These are phyloP conservation scores for Morpho achilles DNA, from an alignment of 2,888 invertebrate species.

Conservation along the genomic window DNA sequence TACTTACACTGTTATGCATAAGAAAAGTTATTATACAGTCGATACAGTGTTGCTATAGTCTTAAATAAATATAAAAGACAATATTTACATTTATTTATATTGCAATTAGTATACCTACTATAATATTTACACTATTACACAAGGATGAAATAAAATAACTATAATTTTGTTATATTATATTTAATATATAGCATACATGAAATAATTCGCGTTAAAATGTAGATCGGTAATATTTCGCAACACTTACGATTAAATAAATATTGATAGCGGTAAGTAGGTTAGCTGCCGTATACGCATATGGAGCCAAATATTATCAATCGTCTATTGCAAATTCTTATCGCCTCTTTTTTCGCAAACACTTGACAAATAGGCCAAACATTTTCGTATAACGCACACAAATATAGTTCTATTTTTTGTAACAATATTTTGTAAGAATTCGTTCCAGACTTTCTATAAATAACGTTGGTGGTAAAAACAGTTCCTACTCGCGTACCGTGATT, in stretches of 20 bases:
- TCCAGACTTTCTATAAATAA: constrained; percentile 43
- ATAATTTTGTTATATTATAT: too few species aligned
- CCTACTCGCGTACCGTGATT: constrained; percentile 63
- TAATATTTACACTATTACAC: too few species aligned
- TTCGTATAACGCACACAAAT: constrained; percentile 42
- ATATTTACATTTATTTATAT: too few species aligned
- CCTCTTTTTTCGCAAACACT: constrained; percentile 52
- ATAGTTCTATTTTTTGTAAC: constrained; percentile 39
- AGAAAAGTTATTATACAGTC: too few species aligned
- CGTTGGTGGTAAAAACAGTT: constrained; percentile 46
- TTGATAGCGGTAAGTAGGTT: constrained; percentile 71
- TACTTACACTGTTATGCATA: neutral
- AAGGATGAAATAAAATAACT: too few species aligned
- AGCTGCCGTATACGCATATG: constrained; percentile 63
- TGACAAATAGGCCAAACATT: constrained; percentile 62
- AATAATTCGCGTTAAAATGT: constrained; percentile 8
- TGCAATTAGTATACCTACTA: too few species aligned
- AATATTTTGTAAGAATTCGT: constrained; percentile 44
- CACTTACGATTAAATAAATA: constrained; percentile 61
- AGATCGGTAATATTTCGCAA: constrained; percentile 53
- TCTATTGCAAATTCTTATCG: constrained; percentile 70
- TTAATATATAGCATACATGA: neutral
- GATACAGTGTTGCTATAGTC: too few species aligned
- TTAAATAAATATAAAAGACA: too few species aligned
- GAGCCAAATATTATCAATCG: constrained; percentile 72